Conservation (phyloP, 2,797 vertebrate species). For the Cuculus canorus region DNA sequence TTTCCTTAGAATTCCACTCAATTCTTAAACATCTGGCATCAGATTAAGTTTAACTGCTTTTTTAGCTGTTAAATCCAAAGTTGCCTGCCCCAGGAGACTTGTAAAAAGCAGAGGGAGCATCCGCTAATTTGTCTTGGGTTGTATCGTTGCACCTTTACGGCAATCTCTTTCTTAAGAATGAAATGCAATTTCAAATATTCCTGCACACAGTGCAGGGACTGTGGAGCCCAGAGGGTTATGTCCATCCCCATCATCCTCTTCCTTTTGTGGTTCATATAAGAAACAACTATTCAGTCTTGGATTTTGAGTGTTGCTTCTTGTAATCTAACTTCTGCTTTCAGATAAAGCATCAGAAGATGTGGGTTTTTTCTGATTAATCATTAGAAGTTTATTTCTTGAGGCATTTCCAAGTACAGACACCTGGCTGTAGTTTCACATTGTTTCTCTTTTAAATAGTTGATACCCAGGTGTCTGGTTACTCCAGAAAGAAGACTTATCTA, state of each 20-base stretch:
- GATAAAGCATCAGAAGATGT: background rate
- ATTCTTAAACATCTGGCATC: background rate
- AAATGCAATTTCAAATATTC: background rate
- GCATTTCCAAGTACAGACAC: background rate
- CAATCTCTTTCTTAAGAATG: background rate
- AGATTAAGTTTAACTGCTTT: background rate
- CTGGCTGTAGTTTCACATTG: background rate
- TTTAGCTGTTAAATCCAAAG: background rate
- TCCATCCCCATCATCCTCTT: background rate
- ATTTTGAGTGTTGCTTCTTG: background rate
- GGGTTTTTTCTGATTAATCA: background rate
- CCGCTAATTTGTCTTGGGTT: background rate
- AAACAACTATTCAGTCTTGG: background rate
- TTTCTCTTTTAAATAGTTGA: background rate
- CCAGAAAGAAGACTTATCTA: background rate
- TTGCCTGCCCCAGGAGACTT: background rate
- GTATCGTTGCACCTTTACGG: background rate
- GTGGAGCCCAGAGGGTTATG: background rate
- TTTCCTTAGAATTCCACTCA: background rate
- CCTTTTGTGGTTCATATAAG: background rate
- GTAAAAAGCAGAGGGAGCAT: background rate
- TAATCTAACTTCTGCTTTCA: background rate
- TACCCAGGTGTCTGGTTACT: background rate
- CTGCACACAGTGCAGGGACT: fast-evolving
- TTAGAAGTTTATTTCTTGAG: background rate